Evolutionary conservation across 2,797 vertebrate species (phyloP).

Genomic region (Vespertilio murinus): DNA sequence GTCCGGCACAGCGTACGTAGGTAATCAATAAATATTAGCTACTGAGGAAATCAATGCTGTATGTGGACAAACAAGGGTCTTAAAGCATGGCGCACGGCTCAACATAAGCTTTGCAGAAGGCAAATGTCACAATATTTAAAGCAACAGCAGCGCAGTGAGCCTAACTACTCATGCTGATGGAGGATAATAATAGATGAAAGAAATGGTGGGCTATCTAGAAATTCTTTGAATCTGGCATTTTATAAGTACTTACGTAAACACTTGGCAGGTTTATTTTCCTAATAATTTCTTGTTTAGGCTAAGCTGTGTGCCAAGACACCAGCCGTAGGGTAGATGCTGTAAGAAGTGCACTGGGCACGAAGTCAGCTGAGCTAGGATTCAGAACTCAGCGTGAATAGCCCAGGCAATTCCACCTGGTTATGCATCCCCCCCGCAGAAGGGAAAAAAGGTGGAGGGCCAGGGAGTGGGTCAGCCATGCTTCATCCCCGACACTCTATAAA

Average conservation of each 20-base stretch:
- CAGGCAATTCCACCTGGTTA: neutral
- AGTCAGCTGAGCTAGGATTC: neutral
- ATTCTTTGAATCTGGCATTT: conserved; percentile 22
- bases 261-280: conserved; percentile 16
- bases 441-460: conserved; percentile 11
- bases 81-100: neutral
- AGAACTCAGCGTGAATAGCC: neutral
- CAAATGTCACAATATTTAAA: neutral
- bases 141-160: neutral
- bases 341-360: neutral
- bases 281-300: conserved; percentile 39
- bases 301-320: neutral
- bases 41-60: neutral
- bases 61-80: neutral
- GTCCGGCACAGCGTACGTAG: neutral
- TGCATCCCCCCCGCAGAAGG: neutral
- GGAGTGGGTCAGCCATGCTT: conserved; percentile 47
- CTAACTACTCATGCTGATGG: neutral
- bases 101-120: neutral
- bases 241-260: neutral
- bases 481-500: conserved; percentile 53
- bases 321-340: neutral
- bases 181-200: neutral
- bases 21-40: neutral
- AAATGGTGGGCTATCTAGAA: neutral